A percentile compares a stretch with the other conserved stretches of the same genome.
phyloP scores from a whole-genome alignment of 2,797 vertebrate species.

The Varecia variegata region DNA sequence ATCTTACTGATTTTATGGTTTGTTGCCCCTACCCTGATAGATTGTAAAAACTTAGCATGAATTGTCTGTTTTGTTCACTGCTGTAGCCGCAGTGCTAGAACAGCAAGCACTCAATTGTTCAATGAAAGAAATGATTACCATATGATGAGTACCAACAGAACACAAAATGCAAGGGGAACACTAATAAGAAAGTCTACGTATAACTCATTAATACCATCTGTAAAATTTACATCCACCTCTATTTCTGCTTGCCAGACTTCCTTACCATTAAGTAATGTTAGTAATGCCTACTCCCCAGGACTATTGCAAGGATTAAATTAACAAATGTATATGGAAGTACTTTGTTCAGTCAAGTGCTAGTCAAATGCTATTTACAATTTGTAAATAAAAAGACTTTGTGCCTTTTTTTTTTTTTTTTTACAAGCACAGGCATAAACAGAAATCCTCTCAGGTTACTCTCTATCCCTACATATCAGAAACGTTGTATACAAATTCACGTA shows the following conservation, averaged over 20 bases:
- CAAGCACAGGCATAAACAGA: not conserved
- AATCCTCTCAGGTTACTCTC: constrained; percentile 2
- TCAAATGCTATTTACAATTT: constrained; percentile 14
- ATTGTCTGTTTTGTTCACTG: not conserved
- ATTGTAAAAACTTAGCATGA: not conserved
- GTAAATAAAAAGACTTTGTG: not conserved
- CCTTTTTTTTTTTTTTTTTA: constrained; percentile 8
- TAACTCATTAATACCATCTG: not conserved
- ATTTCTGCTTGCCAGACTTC: not conserved
- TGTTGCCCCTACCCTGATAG: not conserved
- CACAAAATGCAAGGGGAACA: not conserved
- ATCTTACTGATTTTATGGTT: not conserved
- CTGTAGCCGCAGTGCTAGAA: not conserved
- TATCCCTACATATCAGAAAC: not conserved
- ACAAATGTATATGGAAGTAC: not conserved
- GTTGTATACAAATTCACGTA: not conserved
- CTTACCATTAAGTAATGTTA: not conserved
- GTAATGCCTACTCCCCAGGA: not conserved
- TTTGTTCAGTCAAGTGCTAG: constrained; percentile 19
- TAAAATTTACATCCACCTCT: not conserved
- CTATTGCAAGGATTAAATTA: constrained; percentile 15
- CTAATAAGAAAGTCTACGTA: not conserved
- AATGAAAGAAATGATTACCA: not conserved
- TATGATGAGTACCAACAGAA: not conserved
- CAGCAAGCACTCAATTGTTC: not conserved